Evolutionary conservation across 1,140 invertebrate species (phyloP), one percentile per base, ranked within the genome.

Genomic region (Sarcophaga bullata): DNA sequence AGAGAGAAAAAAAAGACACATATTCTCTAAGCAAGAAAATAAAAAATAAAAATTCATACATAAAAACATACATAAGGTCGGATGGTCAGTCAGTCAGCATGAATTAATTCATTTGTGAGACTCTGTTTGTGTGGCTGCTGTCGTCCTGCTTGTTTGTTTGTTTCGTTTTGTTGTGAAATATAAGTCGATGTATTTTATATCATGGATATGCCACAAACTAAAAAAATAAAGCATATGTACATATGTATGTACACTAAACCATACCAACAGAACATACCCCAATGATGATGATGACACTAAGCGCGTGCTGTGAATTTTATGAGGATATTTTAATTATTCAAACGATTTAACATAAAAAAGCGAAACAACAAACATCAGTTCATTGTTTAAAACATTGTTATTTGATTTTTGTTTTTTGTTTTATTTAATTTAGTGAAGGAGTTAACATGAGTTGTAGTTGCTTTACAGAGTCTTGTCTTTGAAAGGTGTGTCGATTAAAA

Each of bases 301-400:
- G 82, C 83, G 80, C 83, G 83, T 84, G 83, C 83, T 84, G 83
- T 82, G 83, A 84, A 84, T 84, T 84, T 84, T 84, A 84, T 82
- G 80, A 78, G 80, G 80, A 84, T 82, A 84, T 84, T 84, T 84
- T 84, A 84, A 84, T 84, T 84, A 84, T 68, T 68, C 62, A 68
- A 68, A 68, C 62, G 62, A 68, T 68, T 17, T 17, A 68, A 52
- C 48, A 78, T 78, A 37, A 73, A 73, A 73, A 47, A 46, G 37
- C 9, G 6, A 25, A 73, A 73, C 73, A 73, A 47, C 25, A 73
- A 73, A 76, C n/a, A 9, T 72, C 37, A 76, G 54, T 58, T 58
- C 54, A 58, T 11, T 58, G 25, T 37, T 37, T 37, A 37, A 37
- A 37, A 37, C 25, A 37, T 37, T 37, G 25, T 37, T 37, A 37